Conservation (phyloP, 2,797 vertebrate species). For the Tinamus major region DNA sequence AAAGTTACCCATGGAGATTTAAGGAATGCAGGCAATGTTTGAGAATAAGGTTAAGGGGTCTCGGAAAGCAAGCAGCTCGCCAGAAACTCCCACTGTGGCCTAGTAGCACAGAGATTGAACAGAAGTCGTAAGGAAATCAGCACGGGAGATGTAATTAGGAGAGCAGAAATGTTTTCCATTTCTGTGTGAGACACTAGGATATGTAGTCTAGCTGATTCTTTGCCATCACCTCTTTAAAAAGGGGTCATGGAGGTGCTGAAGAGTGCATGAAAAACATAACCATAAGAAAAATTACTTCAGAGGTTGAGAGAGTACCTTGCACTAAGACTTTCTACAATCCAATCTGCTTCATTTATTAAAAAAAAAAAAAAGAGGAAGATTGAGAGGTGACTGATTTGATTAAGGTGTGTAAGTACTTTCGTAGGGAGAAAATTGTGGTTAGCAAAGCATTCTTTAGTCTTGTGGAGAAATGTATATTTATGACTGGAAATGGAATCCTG, state of each 20-base stretch:
- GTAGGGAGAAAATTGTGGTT: slow-evolving; percentile 28
- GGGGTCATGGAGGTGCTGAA: not conserved
- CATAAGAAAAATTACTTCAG: not conserved
- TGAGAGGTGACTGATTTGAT: slow-evolving; percentile 66
- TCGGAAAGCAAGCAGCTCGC: not conserved
- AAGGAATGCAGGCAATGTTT: not conserved
- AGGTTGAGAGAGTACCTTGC: not conserved
- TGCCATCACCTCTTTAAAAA: not conserved
- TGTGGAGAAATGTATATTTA: slow-evolving; percentile 39
- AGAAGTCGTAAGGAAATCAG: not conserved
- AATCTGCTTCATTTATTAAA: not conserved
- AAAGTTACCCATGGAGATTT: not conserved
- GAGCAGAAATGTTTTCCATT: not conserved
- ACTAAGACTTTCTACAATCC: not conserved
- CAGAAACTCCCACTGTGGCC: not conserved
- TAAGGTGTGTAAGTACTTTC: slow-evolving; percentile 43
- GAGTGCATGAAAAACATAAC: not conserved
- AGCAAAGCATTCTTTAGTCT: slow-evolving; percentile 54
- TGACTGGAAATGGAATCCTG: slow-evolving; percentile 38
- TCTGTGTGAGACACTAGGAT: not conserved
- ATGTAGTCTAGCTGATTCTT: not conserved
- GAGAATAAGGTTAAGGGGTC: not conserved
- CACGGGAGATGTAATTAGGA: not conserved
- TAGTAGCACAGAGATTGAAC: not conserved
- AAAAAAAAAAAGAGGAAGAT: not conserved